Base-by-base conservation (phyloP, 2,113 vertebrate genomes). In the Leptodactylus fuscus region DNA sequence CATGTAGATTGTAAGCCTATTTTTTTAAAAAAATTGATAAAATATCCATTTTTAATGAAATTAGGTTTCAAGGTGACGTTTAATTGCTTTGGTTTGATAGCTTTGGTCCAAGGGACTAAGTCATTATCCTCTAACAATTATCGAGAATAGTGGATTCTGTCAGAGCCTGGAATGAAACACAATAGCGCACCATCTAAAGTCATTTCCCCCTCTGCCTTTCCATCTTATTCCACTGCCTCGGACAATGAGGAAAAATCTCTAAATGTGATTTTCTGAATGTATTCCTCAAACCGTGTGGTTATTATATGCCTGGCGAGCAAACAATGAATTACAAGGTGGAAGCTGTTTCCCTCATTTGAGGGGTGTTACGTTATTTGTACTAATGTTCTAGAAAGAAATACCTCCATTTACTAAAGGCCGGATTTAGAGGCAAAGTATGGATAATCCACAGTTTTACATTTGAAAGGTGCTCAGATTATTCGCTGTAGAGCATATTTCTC, bases 51-150 rank as follows among this genome's bases (percentile, higher is more conserved):
- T 83, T 74, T 62, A 62, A 83, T 62, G 27, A 83, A 83, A 62
- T 41, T 41, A 44, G n/a, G 22, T 83, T 83, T 83, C 46, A 75
- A 46, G 55, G 20, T 27, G 36, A 62, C 27, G 29, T 36, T 83
- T 83, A 83, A 83, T 83, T 83, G 71, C 71, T 75, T 83, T 60
- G 7, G 53, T 62, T 44, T 15, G 51, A 62, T 75, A 53, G 71
- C 18, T 46, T 16, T 46, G 41, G 71, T 60, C 71, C 58, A 58
- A 53, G 65, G 49, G 13, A 65, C 60, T 24, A 74, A 74, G 69
- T 74, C 82, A 75, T 83, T 83, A 75, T 83, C 71, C 70, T 27
- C 36, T 83, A 73, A 83, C 81, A 58, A 73, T 73, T 83, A 83
- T 58, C 49, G 22, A 34, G 36, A 44, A 46, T 15, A 22, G 53